Conservation (phyloP, 2,888 invertebrate species). For the Tolmerus cingulatus region DNA sequence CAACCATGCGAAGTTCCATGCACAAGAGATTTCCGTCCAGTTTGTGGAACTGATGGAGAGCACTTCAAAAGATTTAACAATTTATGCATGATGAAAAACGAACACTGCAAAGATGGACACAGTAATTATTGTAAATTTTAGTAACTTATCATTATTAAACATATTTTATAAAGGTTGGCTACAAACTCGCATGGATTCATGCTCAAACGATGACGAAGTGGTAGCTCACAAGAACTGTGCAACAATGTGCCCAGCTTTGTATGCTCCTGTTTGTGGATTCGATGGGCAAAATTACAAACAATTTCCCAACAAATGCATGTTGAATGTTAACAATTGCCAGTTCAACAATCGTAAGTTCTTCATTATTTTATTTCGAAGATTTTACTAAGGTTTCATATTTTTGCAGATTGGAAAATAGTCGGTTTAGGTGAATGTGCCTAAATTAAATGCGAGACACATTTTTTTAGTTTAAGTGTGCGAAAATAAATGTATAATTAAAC, state of each 20-base stretch:
- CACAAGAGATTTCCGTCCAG: neutral
- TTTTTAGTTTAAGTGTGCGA: neutral
- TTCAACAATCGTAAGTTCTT: neutral
- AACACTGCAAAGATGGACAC: conserved; percentile 13
- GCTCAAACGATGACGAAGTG: neutral
- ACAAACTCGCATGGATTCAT: conserved; percentile 4
- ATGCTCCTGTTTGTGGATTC: conserved; percentile 26
- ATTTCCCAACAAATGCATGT: conserved; percentile 1
- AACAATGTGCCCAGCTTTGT: neutral
- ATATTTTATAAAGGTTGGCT: neutral
- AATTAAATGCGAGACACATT: neutral
- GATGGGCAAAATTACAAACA: neutral
- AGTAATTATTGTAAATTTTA: neutral
- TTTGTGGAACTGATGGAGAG: conserved; percentile 16
- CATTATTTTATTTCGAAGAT: neutral
- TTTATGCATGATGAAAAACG: neutral
- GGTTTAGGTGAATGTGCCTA: neutral
- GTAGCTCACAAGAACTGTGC: neutral
- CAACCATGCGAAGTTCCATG: neutral
- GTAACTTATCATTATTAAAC: neutral
- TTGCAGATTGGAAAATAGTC: neutral
- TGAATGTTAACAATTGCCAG: neutral
- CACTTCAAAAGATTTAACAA: neutral
- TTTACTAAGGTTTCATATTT: neutral
- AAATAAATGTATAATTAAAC: neutral